Evolutionary conservation across 2,113 vertebrate genomes (phyloP).

Genomic region (Copsychus sechellarum): DNA sequence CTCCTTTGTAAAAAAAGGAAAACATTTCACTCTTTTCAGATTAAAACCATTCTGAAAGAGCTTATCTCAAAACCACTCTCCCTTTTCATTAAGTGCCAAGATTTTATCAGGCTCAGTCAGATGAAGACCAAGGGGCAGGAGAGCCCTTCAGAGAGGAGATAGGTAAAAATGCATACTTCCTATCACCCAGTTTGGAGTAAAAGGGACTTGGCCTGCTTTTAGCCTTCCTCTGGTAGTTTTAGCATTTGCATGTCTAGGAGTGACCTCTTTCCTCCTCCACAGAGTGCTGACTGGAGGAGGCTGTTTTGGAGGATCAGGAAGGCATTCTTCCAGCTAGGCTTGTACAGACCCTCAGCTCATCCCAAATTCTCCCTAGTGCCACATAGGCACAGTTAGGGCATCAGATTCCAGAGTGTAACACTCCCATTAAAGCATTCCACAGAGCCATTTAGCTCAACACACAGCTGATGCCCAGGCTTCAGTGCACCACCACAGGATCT

Average conservation of each 20-base stretch:
- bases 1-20: conserved; percentile 16
- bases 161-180: background rate
- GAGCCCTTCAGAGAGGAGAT: background rate
- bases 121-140: background rate
- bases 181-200: background rate
- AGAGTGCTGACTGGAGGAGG: background rate
- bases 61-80: conserved; percentile 7
- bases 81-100: background rate
- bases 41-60: background rate
- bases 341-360: background rate
- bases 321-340: background rate
- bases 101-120: background rate
- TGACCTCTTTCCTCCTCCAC: background rate
- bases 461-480: background rate
- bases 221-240: background rate
- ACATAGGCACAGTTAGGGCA: background rate
- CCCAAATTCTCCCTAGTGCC: background rate
- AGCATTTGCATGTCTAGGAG: background rate
- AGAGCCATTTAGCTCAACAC: background rate
- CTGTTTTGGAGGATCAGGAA: background rate
- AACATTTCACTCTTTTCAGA: background rate
- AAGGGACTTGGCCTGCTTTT: background rate
- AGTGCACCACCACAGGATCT: background rate
- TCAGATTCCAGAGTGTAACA: background rate
- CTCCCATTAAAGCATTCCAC: background rate